Evolutionary conservation across 2,888 invertebrate species (phyloP).

Genomic region (Patella ulyssiponensis): DNA sequence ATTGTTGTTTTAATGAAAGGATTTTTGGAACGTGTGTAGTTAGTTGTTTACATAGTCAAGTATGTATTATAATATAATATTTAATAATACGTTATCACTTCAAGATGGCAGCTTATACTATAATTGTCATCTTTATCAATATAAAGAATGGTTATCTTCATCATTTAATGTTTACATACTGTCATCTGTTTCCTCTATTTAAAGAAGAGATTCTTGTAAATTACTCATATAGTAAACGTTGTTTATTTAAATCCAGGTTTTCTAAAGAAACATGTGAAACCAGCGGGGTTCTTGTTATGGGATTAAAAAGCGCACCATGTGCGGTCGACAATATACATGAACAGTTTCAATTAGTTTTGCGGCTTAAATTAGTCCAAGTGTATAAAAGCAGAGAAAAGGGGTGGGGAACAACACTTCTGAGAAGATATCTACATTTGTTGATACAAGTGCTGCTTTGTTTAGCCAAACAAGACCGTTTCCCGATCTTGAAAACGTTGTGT

Average conservation of each 20-base stretch:
- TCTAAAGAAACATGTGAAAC: conserved; percentile 6
- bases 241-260: background rate
- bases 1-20: no score
- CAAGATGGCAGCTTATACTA: background rate
- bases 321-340: conserved; percentile 2
- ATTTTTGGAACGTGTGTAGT: no score
- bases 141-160: background rate
- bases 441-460: conserved; percentile 1
- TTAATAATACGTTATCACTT: background rate
- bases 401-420: conserved; percentile 1
- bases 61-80: conserved; percentile 6
- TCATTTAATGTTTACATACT: background rate
- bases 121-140: conserved; percentile 9
- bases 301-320: background rate
- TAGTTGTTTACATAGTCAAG: background rate
- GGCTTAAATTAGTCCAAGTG: background rate
- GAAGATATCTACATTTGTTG: background rate
- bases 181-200: background rate
- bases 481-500: background rate
- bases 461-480: background rate
- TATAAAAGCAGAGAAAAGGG: background rate
- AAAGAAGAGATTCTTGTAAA: background rate
- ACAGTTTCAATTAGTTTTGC: background rate
- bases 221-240: conserved; percentile 6
- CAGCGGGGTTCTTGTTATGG: background rate